Evolutionary conservation across 2,113 vertebrate species (phyloP).

Genomic region (Misgurnus mizolepis): DNA sequence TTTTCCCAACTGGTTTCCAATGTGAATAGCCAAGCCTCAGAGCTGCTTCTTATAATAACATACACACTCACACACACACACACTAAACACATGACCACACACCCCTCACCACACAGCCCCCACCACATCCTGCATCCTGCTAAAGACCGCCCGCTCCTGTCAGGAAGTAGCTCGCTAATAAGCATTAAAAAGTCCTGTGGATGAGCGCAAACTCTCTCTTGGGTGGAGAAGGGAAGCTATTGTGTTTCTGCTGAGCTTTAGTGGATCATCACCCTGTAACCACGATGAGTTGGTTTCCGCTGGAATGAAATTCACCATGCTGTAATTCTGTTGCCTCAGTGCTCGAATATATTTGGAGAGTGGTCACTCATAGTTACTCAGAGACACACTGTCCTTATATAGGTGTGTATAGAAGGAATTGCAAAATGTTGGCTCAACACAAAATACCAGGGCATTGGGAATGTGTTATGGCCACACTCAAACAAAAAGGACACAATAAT

Average conservation of each 20-base stretch:
- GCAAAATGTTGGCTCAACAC: background rate
- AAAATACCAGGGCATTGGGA: background rate
- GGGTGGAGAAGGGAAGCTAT: constrained; percentile 10
- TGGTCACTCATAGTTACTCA: background rate
- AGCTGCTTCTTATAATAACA: constrained; percentile 10
- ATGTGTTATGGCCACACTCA: constrained; percentile 7
- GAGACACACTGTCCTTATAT: background rate
- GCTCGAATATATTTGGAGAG: constrained; percentile 1
- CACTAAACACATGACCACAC: constrained; percentile 25
- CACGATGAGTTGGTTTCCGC: constrained; percentile 14
- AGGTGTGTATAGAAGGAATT: constrained; percentile 7
- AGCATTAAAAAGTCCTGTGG: constrained; percentile 22
- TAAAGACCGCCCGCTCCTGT: constrained; percentile 26
- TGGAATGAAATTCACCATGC: background rate
- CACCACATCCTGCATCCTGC: constrained; percentile 50
- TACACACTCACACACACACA: constrained; percentile 16
- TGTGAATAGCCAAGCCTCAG: constrained; percentile 25
- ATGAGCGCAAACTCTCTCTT: constrained; percentile 20
- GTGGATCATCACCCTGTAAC: constrained; percentile 27
- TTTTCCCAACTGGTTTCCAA: constrained; percentile 28
- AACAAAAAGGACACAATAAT: constrained; percentile 34
- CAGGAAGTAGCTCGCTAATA: constrained; percentile 48
- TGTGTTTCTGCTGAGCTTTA: constrained; percentile 15
- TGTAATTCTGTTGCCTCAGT: background rate
- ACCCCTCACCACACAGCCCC: background rate